phyloP scores from a whole-genome alignment of 2,113 vertebrate species.

The Corythornis cristatus region DNA sequence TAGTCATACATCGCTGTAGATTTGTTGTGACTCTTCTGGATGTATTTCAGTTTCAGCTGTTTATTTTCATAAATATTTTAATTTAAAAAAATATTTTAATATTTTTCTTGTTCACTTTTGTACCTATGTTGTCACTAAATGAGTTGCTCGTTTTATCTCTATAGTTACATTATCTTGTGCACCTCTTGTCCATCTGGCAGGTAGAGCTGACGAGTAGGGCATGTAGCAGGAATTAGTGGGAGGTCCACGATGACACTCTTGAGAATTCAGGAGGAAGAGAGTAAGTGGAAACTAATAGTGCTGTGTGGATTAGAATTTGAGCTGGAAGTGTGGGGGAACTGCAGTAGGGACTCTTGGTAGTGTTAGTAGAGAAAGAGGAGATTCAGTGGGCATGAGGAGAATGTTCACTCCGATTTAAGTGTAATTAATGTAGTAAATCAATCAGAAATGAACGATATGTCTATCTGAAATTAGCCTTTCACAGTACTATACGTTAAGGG shows the following conservation, averaged over 20 bases:
- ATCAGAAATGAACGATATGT: fast-evolving
- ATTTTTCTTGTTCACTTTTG: background rate
- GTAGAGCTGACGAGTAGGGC: background rate
- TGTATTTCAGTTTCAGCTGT: background rate
- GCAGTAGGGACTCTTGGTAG: background rate
- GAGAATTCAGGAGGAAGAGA: background rate
- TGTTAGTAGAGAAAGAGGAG: background rate
- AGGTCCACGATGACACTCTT: background rate
- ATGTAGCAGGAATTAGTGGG: background rate
- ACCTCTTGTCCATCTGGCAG: background rate
- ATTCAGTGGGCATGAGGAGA: background rate
- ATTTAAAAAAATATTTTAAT: too few relatives aligned
- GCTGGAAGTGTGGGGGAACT: background rate
- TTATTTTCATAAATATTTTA: background rate
- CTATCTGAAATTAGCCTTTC: background rate
- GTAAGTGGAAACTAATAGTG: background rate
- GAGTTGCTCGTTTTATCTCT: background rate
- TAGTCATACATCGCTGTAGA: background rate
- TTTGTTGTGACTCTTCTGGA: background rate
- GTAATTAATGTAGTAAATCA: background rate
- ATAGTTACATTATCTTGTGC: background rate
- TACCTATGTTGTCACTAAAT: background rate
- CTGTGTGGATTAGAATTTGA: background rate
- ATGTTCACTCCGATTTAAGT: background rate
- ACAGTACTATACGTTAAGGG: background rate